Evolutionary conservation across 2,888 invertebrate species (phyloP).

Genomic region (Adela reaumurella): DNA sequence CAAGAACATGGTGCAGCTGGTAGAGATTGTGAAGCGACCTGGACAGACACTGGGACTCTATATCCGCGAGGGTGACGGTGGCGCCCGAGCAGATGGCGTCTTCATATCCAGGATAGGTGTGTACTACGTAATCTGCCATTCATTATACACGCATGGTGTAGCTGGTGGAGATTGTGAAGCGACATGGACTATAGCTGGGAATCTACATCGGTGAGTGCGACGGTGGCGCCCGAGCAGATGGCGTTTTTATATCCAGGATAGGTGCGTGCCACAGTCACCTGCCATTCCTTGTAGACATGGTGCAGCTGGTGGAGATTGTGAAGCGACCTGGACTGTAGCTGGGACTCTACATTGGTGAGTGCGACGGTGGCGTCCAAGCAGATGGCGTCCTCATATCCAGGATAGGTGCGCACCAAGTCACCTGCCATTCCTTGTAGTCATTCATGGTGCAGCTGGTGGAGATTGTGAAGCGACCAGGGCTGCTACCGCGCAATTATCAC

Average conservation of each 20-base stretch:
- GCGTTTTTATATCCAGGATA: conserved; percentile 91
- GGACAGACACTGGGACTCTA: conserved; percentile 98
- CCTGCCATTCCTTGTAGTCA: no score
- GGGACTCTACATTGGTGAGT: conserved; percentile 96
- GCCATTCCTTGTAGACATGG: no score
- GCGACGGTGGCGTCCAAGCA: conserved; percentile 91
- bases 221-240: conserved; percentile 90
- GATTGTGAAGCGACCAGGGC: conserved; percentile 59
- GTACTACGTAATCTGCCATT: no score
- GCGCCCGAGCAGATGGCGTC: conserved; percentile 91
- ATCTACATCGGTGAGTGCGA: conserved; percentile 98
- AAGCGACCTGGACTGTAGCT: conserved; percentile 77
- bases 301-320: conserved; percentile 23
- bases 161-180: conserved; percentile 23
- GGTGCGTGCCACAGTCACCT: not conserved
- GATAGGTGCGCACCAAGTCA: conserved; percentile 21
- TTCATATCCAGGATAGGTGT: conserved; percentile 77
- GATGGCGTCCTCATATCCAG: conserved; percentile 97
- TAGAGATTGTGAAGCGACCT: conserved; percentile 98
- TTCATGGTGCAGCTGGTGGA: no score
- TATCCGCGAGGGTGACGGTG: conserved; percentile 98
- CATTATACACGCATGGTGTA: no score
- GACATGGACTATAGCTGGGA: conserved; percentile 87
- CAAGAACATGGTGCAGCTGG: conserved; percentile 80
- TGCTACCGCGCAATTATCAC: conserved; percentile 97